phyloP scores from a whole-genome alignment of 2,888 invertebrate genomes.

The Caenorhabditis becei region DNA sequence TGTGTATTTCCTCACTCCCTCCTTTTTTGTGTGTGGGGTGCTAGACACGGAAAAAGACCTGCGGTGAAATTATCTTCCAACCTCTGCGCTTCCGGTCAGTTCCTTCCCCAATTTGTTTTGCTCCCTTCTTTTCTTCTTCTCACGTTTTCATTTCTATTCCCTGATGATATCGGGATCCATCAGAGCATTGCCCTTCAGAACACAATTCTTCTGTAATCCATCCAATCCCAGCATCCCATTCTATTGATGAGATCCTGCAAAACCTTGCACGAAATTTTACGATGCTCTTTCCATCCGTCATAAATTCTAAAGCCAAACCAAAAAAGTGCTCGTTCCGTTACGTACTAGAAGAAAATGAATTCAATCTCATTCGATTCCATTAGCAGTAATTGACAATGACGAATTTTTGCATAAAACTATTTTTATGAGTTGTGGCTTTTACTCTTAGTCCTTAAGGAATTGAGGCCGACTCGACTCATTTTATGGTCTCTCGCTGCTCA shows the following conservation, averaged over 20 bases:
- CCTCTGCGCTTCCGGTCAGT: conserved; percentile 55
- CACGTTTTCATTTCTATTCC: conserved; percentile 2
- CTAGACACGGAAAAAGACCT: conserved; percentile 26
- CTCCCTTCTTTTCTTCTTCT: conserved; percentile 25
- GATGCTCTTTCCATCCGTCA: not conserved
- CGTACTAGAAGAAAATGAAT: no score
- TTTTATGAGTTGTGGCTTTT: not conserved
- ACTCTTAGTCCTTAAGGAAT: not conserved
- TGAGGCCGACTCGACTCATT: not conserved
- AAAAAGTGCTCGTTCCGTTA: no score
- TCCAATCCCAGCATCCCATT: no score
- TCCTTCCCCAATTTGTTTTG: conserved; percentile 49
- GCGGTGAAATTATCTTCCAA: conserved; percentile 45
- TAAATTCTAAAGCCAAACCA: not conserved
- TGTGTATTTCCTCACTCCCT: conserved; percentile 13
- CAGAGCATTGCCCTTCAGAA: not conserved
- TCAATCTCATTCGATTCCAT: no score
- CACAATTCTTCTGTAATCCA: conserved; percentile 3
- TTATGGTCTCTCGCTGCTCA: not conserved
- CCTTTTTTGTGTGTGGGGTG: conserved; percentile 26
- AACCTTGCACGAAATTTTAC: no score
- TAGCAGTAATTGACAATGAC: conserved; percentile 10
- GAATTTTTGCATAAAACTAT: conserved; percentile 9
- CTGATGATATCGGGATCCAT: not conserved
- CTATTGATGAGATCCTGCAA: no score